Evolutionary conservation across 2,888 invertebrate species (phyloP).

Genomic region (Aplocera efformata): DNA sequence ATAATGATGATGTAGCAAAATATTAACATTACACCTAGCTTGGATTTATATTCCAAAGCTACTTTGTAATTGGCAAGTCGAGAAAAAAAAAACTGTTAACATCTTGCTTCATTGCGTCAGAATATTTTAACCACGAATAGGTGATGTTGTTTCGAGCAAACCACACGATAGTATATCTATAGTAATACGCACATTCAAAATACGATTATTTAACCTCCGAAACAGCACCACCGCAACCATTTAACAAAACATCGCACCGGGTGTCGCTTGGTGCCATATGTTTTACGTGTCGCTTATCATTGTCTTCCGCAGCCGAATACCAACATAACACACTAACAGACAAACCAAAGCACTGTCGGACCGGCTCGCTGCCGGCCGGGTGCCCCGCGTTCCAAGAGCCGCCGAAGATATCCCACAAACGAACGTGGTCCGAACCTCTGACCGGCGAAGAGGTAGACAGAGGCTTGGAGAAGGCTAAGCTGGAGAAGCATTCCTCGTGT

Average conservation of each 20-base stretch:
- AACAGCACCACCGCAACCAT: conserved; percentile 34
- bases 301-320: conserved; percentile 62
- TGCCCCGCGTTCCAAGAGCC: conserved; percentile 61
- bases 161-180: too few species aligned
- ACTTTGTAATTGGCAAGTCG: too few species aligned
- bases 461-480: conserved; percentile 50
- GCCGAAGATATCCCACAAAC: conserved; percentile 78
- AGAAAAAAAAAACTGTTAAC: not conserved
- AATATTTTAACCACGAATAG: conserved; percentile 15
- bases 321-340: conserved; percentile 74
- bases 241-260: conserved; percentile 53
- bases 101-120: conserved; percentile 13
- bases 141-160: conserved; percentile 16
- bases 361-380: conserved; percentile 65
- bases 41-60: too few species aligned
- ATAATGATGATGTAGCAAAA: conserved; percentile 16
- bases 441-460: conserved; percentile 75
- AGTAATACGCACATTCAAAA: not conserved
- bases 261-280: conserved; percentile 64
- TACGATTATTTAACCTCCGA: not conserved
- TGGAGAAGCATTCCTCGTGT: conserved; percentile 51
- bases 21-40: not conserved
- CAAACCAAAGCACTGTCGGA: conserved; percentile 63
- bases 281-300: conserved; percentile 64
- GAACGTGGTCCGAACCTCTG: conserved; percentile 85